These are phyloP conservation scores for Alloplasta piceator DNA, from an alignment of 2,888 invertebrate genomes.

Conservation along the genomic window DNA sequence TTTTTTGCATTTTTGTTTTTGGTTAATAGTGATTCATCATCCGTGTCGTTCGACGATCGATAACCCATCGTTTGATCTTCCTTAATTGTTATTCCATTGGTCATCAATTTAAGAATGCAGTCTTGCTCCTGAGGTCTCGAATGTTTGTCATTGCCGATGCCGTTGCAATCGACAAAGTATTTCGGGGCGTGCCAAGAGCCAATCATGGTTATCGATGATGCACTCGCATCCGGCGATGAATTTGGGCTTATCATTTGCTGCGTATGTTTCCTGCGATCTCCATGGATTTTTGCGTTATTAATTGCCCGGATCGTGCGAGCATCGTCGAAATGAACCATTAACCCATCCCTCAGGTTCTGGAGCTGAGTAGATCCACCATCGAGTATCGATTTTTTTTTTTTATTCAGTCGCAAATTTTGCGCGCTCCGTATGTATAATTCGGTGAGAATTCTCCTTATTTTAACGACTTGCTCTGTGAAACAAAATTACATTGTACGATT, in stretches of 20 bases:
- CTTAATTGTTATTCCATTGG: no score
- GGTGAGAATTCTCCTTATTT: constrained; percentile 34
- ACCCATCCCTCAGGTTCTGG: no score
- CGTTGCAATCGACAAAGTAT: neutral
- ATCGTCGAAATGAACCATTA: no score
- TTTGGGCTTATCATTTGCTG: constrained; percentile 1
- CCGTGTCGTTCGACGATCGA: neutral
- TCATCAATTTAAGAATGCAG: neutral
- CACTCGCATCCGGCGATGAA: constrained; percentile 12
- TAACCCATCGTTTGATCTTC: neutral
- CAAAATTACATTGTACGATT: neutral
- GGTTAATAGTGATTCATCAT: neutral
- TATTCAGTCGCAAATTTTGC: neutral
- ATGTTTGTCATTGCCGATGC: neutral
- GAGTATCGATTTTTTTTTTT: no score
- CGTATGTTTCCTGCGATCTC: no score
- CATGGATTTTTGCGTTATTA: no score
- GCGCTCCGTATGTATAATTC: constrained; percentile 18
- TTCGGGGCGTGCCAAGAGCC: constrained; percentile 45
- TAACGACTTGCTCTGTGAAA: constrained; percentile 49
- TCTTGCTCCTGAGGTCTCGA: neutral
- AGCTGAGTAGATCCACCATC: no score
- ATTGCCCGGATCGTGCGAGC: no score
- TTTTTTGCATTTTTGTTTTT: constrained; percentile 7
- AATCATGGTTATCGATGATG: constrained; percentile 24